These are phyloP conservation scores for Popillia japonica DNA, from an alignment of 1,140 invertebrate genomes.

Conservation along the genomic window DNA sequence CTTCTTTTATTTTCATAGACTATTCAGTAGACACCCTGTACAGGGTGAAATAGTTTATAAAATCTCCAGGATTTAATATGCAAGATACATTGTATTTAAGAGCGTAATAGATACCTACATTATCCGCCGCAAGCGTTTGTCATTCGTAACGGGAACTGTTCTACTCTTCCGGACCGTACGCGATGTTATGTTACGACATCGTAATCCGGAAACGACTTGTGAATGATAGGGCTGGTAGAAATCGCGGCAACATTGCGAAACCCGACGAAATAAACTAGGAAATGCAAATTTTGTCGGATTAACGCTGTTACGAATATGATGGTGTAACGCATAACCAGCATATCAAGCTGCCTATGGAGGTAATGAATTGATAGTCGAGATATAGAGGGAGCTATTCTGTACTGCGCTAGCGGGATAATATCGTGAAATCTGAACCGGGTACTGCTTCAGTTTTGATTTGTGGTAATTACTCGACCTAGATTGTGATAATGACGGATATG, in stretches of 20 bases:
- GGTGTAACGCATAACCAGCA: neutral
- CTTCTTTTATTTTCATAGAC: too few relatives aligned
- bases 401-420: neutral
- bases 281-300: slow-evolving; percentile 11
- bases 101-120: too few relatives aligned
- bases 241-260: neutral
- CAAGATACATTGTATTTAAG: too few relatives aligned
- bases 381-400: neutral
- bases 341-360: neutral
- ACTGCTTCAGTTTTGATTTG: neutral
- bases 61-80: too few relatives aligned
- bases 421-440: neutral
- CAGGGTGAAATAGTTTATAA: too few relatives aligned
- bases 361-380: slow-evolving; percentile 8
- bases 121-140: too few relatives aligned
- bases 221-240: neutral
- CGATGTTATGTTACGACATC: too few relatives aligned
- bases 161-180: too few relatives aligned
- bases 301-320: neutral
- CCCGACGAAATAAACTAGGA: neutral
- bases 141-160: too few relatives aligned
- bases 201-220: slow-evolving; percentile 10
- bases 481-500: neutral
- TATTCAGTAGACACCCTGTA: too few relatives aligned
- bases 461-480: neutral